These are phyloP conservation scores for Nesometra sesokonis DNA, from an alignment of 35 echinoderm and acorn worm species.

Conservation along the genomic window DNA sequence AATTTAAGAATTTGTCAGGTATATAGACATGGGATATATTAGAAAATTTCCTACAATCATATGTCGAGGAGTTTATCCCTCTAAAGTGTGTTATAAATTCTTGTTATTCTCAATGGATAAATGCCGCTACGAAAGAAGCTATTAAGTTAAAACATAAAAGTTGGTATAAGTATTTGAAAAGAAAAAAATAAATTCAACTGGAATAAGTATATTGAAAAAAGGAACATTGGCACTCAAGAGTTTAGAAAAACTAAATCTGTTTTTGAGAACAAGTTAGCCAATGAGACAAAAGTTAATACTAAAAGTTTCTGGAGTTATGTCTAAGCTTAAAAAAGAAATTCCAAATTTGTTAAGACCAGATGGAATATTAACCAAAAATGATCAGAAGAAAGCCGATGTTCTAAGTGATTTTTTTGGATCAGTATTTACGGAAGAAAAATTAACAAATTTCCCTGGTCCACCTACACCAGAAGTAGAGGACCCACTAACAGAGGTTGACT, in stretches of 20 bases:
- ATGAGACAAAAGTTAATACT: neutral
- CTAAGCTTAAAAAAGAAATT: neutral
- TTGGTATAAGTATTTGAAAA: neutral
- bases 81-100: too few species aligned
- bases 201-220: neutral
- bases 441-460: too few species aligned
- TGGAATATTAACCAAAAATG: neutral
- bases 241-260: neutral
- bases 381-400: slow-evolving; percentile 34
- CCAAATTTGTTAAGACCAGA: neutral
- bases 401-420: neutral
- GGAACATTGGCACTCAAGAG: neutral
- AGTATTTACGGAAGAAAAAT: neutral
- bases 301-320: slow-evolving; percentile 16
- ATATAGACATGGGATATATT: too few species aligned
- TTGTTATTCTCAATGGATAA: too few species aligned
- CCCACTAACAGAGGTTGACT: neutral
- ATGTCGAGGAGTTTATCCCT: too few species aligned
- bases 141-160: neutral
- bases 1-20: too few species aligned
- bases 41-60: too few species aligned
- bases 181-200: neutral
- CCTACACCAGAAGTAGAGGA: neutral
- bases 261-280: neutral
- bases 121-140: too few species aligned